Conservation (phyloP, 1,140 invertebrate genomes). For the Drosophila lacertosa region DNA sequence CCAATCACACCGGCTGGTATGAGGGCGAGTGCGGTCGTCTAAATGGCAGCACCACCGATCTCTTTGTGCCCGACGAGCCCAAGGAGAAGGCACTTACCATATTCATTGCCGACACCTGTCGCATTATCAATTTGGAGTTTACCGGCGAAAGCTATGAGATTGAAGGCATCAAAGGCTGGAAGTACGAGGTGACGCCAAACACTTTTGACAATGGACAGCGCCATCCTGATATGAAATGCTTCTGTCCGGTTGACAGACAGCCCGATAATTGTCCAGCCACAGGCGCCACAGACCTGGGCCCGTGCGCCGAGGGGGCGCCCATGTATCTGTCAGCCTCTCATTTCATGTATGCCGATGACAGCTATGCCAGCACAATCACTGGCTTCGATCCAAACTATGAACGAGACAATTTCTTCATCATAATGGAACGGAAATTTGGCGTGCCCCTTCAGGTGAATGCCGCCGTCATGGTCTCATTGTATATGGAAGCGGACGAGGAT, state of each 20-base stretch:
- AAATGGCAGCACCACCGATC: constrained; percentile 89
- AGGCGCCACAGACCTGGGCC: constrained; percentile 87
- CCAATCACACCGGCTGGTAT: constrained; percentile 86
- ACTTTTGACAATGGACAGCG: constrained; percentile 89
- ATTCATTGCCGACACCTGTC: constrained; percentile 89
- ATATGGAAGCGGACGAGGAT: constrained; percentile 85
- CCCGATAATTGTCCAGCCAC: constrained; percentile 83
- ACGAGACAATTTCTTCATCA: constrained; percentile 89
- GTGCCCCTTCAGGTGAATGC: constrained; percentile 89
- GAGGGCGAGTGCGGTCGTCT: constrained; percentile 87
- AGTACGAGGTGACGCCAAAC: constrained; percentile 86
- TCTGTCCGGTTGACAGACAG: constrained; percentile 77
- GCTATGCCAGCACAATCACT: constrained; percentile 86
- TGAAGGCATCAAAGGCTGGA: constrained; percentile 86
- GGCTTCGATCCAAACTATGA: constrained; percentile 89
- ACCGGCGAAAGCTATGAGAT: constrained; percentile 72
- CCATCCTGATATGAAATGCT: constrained; percentile 86
- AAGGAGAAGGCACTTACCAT: constrained; percentile 86
- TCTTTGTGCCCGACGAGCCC: constrained; percentile 88
- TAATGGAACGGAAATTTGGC: constrained; percentile 89
- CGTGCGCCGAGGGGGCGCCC: constrained; percentile 89
- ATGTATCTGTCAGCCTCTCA: constrained; percentile 93
- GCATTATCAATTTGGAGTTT: constrained; percentile 85
- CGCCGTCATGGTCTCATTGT: constrained; percentile 89
- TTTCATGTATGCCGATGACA: constrained; percentile 91